Base-by-base conservation (phyloP, 2,797 vertebrate genomes). In the Scolopax bukidnonensis region DNA sequence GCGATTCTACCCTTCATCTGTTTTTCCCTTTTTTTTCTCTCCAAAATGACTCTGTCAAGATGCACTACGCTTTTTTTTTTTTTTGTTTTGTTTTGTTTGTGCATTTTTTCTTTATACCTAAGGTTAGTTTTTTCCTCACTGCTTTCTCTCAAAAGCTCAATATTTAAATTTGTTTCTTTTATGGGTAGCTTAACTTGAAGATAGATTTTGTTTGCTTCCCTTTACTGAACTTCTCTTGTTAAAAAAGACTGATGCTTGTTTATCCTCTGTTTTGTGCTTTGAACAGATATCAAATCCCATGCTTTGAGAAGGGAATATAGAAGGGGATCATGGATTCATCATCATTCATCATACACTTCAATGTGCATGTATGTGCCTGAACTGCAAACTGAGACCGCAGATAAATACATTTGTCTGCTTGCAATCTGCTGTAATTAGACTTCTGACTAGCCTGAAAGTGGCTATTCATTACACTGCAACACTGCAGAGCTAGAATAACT, bases 201-300 rank as follows among this genome's bases (percentile, higher is more conserved):
- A 90, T 51, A 76, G 71, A 94, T 94, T 89, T 90, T 89, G 27
- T 95, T 97, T 95, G 11, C 45, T 90, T 86, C 65, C 36, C 36
- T 89, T 94, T 92, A 65, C 54, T 71, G 80, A 94, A 76, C 74
- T 73, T 86, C 53, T 83, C 95, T 97, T 93, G 87, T 96, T 96
- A 97, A 96, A 97, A 97, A 95, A 96, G 94, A 96, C 83, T 81
- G 89, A 97, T 97, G 78, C 68, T 96, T 90, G 70, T 95, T 96
- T 96, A 89, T 92, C 16, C 16, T 70, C 59, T 87, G 89, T 89
- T 95, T 89, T 76, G 41, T 76, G 27, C 76, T 79, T 69, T 87
- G 54, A 94, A 79, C 38, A 93, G 94, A 90, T 90, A 95, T 63
- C 32, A 92, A 82, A 93, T 71, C 47, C 50, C 24, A 38, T 82